phyloP scores from a whole-genome alignment of 2,797 vertebrate genomes.

The Helarctos malayanus region DNA sequence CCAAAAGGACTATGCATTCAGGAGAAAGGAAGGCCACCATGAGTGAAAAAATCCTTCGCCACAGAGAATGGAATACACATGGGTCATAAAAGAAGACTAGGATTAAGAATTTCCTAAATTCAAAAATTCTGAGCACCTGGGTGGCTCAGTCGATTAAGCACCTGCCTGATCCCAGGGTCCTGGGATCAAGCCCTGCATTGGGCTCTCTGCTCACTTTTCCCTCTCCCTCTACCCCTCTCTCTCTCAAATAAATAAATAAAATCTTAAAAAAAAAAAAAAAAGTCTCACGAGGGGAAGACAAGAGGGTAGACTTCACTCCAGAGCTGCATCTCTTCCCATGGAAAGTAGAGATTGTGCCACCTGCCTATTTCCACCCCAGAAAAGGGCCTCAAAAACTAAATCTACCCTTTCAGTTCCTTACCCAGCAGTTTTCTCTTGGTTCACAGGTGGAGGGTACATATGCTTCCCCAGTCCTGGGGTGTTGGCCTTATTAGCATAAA shows the following conservation, averaged over 20 bases:
- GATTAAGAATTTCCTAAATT: background rate
- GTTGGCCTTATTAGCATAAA: background rate
- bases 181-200: background rate
- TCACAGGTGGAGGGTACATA: background rate
- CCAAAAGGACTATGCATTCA: background rate
- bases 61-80: background rate
- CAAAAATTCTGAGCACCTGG: background rate
- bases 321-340: background rate
- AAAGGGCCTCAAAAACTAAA: background rate
- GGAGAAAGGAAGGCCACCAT: background rate
- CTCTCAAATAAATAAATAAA: background rate
- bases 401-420: background rate
- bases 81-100: background rate
- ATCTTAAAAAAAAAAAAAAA: background rate
- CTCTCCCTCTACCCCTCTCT: background rate
- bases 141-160: background rate
- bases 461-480: background rate
- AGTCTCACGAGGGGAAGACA: background rate
- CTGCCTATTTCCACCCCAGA: background rate
- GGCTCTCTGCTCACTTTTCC: background rate
- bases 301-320: background rate
- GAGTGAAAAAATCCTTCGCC: background rate
- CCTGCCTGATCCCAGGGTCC: background rate
- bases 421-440: background rate
- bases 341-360: background rate